Conservation (phyloP, 1,140 invertebrate genomes). For the Antheraea mylitta region DNA sequence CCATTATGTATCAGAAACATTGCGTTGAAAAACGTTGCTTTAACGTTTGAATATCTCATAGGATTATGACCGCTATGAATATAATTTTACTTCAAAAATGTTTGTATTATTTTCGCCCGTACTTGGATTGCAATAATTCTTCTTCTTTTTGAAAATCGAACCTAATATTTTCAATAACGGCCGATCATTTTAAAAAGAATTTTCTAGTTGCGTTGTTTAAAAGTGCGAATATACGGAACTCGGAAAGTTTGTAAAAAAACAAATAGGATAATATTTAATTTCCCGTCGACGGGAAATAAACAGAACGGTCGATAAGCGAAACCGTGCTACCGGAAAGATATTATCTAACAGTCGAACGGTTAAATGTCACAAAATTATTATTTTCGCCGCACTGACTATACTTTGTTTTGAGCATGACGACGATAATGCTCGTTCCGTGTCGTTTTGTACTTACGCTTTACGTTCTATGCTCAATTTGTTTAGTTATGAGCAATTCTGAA, state of each 20-base stretch:
- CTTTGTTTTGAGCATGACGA: conserved; percentile 30
- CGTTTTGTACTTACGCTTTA: conserved; percentile 9
- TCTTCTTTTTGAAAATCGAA: too few species aligned
- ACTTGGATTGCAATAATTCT: too few species aligned
- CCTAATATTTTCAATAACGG: too few species aligned
- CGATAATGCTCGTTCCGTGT: conserved; percentile 25
- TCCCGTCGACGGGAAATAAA: neutral
- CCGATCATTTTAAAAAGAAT: too few species aligned
- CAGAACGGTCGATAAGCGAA: conserved; percentile 16
- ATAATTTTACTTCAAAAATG: too few species aligned
- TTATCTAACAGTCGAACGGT: conserved; percentile 23
- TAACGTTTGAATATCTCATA: too few species aligned
- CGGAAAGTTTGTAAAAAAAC: neutral
- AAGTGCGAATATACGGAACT: neutral
- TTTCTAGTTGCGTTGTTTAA: neutral
- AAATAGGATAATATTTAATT: neutral
- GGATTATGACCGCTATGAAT: too few species aligned
- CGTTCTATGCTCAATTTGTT: conserved; percentile 7
- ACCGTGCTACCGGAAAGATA: conserved; percentile 36
- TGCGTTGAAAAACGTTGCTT: too few species aligned
- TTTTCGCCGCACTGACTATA: conserved; percentile 30
- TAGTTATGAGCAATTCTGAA: neutral
- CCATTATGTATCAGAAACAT: too few species aligned
- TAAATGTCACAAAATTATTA: conserved; percentile 27
- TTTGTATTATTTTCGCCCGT: too few species aligned